Base-by-base conservation (phyloP, 2,113 vertebrate genomes). In the Ictidomys tridecemlineatus region DNA sequence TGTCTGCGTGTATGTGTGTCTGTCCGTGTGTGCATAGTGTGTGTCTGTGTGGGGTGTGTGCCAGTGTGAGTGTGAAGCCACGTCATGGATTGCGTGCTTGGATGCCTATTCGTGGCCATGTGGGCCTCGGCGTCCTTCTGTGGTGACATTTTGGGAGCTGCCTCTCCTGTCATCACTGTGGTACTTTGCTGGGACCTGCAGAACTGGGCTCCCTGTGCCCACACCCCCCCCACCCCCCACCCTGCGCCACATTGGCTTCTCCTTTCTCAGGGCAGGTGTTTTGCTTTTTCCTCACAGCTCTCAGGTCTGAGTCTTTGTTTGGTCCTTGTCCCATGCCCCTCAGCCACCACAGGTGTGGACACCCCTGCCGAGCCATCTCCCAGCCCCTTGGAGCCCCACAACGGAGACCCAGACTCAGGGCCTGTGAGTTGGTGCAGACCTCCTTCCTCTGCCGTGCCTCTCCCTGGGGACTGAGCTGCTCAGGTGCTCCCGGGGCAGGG, bases 381-480 rank as follows among this genome's bases (percentile, higher is more conserved):
- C 45, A 26, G 26, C 14, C 53, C 10, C 11, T 88, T 77, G 45
- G 8, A 67, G 83, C 37, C 39, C 48, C 42, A 30, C 5, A n/a
- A 9, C 16, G 20, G 85, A 39, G 42, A 77, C 26, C 51, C 42
- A 53, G 45, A 18, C 16, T 34, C 42, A 9, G 76, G 74, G 37
- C 61, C 74, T 53, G 26, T 42, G 42, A 8, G 3, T 10, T 24
- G 80, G 20, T 73, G 18, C 26, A 39, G 45, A 53, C 42, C 4
- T 4, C 32, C 2, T 42, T 26, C 53, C 70, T 80, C 28, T 11
- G 5, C 79, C 63, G n/a, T 30, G 10, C 28, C 89, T 65, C 32
- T n/a, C 12, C 32, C 51, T 56, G 16, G 22, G 70, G 12, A 10
- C 22, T 28, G 4, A 18, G 42, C 0, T 0, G 28, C 56, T 78